phyloP scores from a whole-genome alignment of 2,113 vertebrate genomes.

The Salvelinus namaycush region DNA sequence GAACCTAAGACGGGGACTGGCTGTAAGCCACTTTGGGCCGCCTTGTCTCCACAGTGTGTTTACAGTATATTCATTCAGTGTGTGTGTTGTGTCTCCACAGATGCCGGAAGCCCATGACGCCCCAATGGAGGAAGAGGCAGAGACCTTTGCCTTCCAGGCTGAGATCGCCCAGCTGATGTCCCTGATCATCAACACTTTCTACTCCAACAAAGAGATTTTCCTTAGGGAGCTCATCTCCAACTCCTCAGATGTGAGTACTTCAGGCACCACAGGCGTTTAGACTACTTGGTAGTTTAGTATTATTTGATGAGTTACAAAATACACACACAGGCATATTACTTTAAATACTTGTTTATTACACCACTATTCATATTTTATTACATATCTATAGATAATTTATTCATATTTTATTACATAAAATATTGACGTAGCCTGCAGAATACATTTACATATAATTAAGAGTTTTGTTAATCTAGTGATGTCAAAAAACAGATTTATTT shows the following conservation, averaged over 20 bases:
- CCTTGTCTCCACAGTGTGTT: neutral
- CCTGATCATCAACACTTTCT: conserved; percentile 83
- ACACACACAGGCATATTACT: neutral
- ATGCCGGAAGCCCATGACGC: conserved; percentile 75
- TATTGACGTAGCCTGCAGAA: neutral
- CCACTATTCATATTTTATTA: no score
- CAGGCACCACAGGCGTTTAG: no score
- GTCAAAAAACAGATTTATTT: neutral
- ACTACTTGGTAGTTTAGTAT: no score
- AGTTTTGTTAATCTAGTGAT: no score
- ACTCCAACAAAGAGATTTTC: conserved; percentile 85
- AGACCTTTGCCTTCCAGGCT: conserved; percentile 84
- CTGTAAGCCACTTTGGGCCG: no score
- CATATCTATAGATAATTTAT: no score
- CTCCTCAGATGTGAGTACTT: conserved; percentile 78
- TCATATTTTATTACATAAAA: no score
- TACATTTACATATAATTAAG: neutral
- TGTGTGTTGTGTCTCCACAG: conserved; percentile 45
- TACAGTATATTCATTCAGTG: no score
- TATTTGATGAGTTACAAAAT: no score
- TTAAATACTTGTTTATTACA: neutral
- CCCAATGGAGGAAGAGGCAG: conserved; percentile 77
- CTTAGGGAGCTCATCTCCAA: conserved; percentile 82
- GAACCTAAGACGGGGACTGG: no score
- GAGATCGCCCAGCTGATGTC: conserved; percentile 85